Evolutionary conservation across 2,888 invertebrate species (phyloP).

Genomic region (Drosophila anomalata): DNA sequence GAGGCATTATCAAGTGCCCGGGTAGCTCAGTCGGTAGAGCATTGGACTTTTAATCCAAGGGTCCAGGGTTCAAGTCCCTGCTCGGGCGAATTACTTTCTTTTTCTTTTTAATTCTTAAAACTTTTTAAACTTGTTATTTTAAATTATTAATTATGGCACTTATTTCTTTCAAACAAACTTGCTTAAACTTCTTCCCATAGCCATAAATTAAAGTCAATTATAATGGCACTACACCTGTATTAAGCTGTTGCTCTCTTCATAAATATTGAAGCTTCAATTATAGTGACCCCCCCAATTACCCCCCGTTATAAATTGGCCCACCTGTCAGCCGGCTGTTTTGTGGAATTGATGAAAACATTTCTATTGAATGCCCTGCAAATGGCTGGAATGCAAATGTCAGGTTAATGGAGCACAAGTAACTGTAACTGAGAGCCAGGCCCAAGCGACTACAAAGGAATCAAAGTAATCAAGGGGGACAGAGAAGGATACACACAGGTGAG

Average conservation of each 20-base stretch:
- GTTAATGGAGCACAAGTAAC: conserved; percentile 71
- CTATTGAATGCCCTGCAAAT: conserved; percentile 54
- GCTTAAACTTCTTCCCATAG: not conserved
- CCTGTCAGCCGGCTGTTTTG: conserved; percentile 24
- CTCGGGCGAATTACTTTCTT: conserved; percentile 62
- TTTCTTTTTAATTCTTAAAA: not conserved
- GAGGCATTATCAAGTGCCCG: conserved; percentile 44
- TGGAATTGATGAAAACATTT: conserved; percentile 51
- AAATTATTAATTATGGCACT: not conserved
- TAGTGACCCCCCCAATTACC: conserved; percentile 15
- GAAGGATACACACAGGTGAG: not conserved
- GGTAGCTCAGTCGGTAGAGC: conserved; percentile 84
- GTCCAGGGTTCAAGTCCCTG: conserved; percentile 85
- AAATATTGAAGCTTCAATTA: conserved; percentile 24
- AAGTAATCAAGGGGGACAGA: conserved; percentile 29
- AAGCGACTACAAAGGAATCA: conserved; percentile 50
- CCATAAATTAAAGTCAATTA: conserved; percentile 6
- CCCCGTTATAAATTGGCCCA: not conserved
- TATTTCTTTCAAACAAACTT: not conserved
- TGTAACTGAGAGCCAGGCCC: conserved; percentile 50
- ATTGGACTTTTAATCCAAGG: conserved; percentile 85
- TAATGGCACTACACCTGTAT: conserved; percentile 3
- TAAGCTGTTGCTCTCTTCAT: conserved; percentile 12
- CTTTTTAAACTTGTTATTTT: no score
- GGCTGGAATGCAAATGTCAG: conserved; percentile 54